Conservation (phyloP, 2,888 invertebrate genomes). For the Sinelater perroti region DNA sequence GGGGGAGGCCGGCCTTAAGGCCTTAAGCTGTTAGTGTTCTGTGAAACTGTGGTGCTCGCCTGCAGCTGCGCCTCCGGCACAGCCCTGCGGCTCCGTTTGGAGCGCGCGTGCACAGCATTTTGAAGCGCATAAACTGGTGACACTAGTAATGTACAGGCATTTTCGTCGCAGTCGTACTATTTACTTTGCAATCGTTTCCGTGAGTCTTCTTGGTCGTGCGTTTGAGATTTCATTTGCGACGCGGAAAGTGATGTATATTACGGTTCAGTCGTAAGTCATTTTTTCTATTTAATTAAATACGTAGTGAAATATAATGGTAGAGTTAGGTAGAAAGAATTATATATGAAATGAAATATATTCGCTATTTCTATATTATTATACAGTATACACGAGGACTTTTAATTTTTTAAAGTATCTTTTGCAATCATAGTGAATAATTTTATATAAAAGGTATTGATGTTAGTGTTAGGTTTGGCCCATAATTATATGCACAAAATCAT, state of each 20-base stretch:
- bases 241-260: conserved; percentile 3
- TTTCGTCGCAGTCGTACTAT: neutral
- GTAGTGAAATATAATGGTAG: conserved; percentile 26
- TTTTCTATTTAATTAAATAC: conserved; percentile 30
- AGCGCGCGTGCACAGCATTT: neutral
- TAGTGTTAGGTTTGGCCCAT: conserved; percentile 26
- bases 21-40: neutral
- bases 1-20: conserved; percentile 71
- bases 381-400: conserved; percentile 24
- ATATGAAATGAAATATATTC: conserved; percentile 29
- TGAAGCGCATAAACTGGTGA: no score
- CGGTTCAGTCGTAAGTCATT: conserved; percentile 16
- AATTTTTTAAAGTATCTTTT: conserved; percentile 34
- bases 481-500: conserved; percentile 19
- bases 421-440: conserved; percentile 35
- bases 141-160: conserved; percentile 8
- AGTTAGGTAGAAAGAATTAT: conserved; percentile 25
- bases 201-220: neutral
- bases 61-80: no score
- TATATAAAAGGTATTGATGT: conserved; percentile 35
- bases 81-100: no score
- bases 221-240: conserved; percentile 4
- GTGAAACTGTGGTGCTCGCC: neutral
- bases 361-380: conserved; percentile 31
- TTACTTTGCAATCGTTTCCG: neutral